A percentile compares a stretch with the other conserved stretches of the same genome.
Evolutionary conservation across 1,140 invertebrate species (phyloP).

Genomic region (Colletes gigas): DNA sequence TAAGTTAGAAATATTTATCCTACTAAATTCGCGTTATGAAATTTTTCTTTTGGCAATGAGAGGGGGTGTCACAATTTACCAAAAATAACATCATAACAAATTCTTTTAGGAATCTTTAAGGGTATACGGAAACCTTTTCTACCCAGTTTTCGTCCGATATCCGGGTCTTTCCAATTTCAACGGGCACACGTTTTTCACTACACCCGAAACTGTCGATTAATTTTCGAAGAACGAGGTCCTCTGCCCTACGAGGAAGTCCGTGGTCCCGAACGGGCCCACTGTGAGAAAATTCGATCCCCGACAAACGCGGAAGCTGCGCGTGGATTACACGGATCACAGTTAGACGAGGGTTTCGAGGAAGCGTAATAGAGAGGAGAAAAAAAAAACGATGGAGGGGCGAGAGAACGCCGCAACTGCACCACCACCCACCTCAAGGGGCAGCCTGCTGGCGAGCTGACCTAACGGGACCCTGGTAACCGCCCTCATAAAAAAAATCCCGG

Average conservation of each 20-base stretch:
- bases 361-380: conserved; percentile 23
- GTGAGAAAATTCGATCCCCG: conserved; percentile 52
- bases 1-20: too few relatives aligned
- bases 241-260: neutral
- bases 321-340: conserved; percentile 66
- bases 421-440: conserved; percentile 56
- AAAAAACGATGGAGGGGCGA: conserved; percentile 15
- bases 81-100: too few relatives aligned
- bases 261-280: conserved; percentile 20
- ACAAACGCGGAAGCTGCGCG: conserved; percentile 64
- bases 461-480: conserved; percentile 70
- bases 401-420: conserved; percentile 47
- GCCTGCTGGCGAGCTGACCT: conserved; percentile 69
- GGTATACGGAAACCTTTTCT: too few relatives aligned
- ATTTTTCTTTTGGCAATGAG: too few relatives aligned
- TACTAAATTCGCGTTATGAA: too few relatives aligned
- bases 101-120: too few relatives aligned
- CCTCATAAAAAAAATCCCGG: conserved; percentile 54
- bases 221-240: neutral
- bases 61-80: too few relatives aligned
- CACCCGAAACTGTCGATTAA: neutral
- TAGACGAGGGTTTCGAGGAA: conserved; percentile 57
- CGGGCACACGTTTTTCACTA: neutral
- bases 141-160: too few relatives aligned
- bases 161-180: too few relatives aligned